Evolutionary conservation across 2,797 vertebrate genomes (phyloP).

Genomic region (Podargus strigoides): DNA sequence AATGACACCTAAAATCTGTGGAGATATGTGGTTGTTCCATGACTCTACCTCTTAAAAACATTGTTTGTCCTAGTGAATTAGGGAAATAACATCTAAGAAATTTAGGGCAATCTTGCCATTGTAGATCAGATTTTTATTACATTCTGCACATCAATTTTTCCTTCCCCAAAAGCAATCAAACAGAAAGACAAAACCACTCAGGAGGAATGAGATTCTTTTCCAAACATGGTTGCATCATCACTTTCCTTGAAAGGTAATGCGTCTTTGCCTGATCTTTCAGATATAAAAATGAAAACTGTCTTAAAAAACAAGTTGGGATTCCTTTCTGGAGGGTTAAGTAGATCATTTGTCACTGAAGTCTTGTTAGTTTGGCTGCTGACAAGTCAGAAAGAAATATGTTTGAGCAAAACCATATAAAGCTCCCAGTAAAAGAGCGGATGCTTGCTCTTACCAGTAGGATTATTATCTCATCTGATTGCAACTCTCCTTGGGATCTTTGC

Average conservation of each 20-base stretch:
- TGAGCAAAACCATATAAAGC: background rate
- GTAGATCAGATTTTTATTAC: background rate
- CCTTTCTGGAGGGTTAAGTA: background rate
- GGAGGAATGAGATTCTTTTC: background rate
- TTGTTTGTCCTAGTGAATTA: background rate
- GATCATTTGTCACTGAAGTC: background rate
- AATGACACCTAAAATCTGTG: background rate
- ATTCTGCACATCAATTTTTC: background rate
- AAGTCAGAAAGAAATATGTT: background rate
- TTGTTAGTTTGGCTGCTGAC: background rate
- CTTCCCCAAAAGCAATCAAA: background rate
- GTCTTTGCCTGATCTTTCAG: background rate
- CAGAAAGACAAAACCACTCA: background rate
- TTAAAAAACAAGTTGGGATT: background rate
- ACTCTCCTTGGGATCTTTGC: background rate
- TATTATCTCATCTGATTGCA: background rate
- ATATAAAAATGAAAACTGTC: background rate
- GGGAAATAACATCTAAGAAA: background rate
- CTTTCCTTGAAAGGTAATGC: background rate
- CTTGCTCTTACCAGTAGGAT: background rate
- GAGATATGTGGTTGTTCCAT: background rate
- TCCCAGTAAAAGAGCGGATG: rapidly evolving
- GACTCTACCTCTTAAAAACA: background rate
- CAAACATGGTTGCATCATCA: background rate
- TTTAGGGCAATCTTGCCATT: background rate